Base-by-base conservation (phyloP, 2,888 invertebrate species). In the Platycheirus rosarum region DNA sequence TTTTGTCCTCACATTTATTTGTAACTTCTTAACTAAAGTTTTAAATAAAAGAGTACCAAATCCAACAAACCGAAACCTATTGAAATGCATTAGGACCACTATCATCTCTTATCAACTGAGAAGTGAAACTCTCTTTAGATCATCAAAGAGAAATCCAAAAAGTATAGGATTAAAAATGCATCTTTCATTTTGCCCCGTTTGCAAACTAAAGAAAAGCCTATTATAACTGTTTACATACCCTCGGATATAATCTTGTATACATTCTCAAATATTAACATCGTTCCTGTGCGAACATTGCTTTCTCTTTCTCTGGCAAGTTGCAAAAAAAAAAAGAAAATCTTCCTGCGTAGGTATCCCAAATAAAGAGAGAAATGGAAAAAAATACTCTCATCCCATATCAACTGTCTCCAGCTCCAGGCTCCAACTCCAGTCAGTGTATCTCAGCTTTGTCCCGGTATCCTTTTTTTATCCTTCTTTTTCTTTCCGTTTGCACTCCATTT, bases 201-300 rank as follows among this genome's bases (percentile, higher is more conserved):
- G 63, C n/a, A 82, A 73, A 76, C 76, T 82, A 68, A 77, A 73
- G 82, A 82, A 82, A 82, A 82, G 71, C 82, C 82, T 82, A 82
- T 77, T 82, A 82, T 68, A 73, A 77, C 76, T 82, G 82, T 82
- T 82, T 82, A 82, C 76, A 76, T 82, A 77, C 76, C 82, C 82
- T 82, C 76, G 71, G 82, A 82, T 82, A 82, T 76, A 82, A 82
- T 82, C 77, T 77, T 82, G 82, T 73, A 76, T 82, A 76, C 82
- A 68, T 77, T 82, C 82, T 76, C 63, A 76, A 82, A 77, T 60
- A 77, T 82, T 77, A 77, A 82, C 82, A 82, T 63, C 63, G 71
- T 42, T 73, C 63, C 76, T 55, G 6, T 23, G 32, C 63, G 57
- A 73, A 37, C 76, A 82, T 73, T 62, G 82, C 71, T 60, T 71